Conservation (phyloP, 2,888 invertebrate species). For the Synergus laeviventris region DNA sequence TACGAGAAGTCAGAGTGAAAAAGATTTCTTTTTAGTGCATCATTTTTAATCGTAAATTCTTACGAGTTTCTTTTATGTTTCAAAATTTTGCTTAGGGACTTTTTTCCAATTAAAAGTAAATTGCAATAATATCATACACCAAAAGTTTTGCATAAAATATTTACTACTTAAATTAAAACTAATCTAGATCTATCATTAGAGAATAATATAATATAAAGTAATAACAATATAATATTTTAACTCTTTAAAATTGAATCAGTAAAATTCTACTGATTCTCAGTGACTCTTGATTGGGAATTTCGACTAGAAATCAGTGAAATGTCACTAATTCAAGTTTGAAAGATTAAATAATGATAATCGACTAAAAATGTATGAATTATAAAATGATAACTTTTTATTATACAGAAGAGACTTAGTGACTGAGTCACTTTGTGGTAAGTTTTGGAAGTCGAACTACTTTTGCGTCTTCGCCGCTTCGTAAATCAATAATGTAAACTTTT, state of each 20-base stretch:
- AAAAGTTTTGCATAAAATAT: background rate
- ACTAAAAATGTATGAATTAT: background rate
- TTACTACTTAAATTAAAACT: background rate
- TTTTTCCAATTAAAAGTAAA: too few species aligned
- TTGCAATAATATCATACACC: too few species aligned
- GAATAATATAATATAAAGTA: background rate
- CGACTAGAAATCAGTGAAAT: too few species aligned
- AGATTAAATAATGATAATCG: background rate
- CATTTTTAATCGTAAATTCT: background rate
- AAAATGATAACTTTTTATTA: background rate
- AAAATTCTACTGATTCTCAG: too few species aligned
- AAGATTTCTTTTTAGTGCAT: background rate
- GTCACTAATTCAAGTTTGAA: too few species aligned
- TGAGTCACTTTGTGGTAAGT: background rate
- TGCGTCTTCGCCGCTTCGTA: conserved; percentile 52
- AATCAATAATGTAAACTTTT: conserved; percentile 33
- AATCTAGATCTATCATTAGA: background rate
- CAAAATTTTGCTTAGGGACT: background rate
- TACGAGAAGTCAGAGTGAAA: too few species aligned
- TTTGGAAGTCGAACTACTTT: conserved; percentile 53
- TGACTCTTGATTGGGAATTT: too few species aligned
- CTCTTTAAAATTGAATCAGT: too few species aligned
- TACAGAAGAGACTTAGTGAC: background rate
- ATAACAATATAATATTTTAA: background rate
- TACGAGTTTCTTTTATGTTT: background rate